Evolutionary conservation across 2,113 vertebrate species (phyloP).

Genomic region (Thamnophis sirtalis): DNA sequence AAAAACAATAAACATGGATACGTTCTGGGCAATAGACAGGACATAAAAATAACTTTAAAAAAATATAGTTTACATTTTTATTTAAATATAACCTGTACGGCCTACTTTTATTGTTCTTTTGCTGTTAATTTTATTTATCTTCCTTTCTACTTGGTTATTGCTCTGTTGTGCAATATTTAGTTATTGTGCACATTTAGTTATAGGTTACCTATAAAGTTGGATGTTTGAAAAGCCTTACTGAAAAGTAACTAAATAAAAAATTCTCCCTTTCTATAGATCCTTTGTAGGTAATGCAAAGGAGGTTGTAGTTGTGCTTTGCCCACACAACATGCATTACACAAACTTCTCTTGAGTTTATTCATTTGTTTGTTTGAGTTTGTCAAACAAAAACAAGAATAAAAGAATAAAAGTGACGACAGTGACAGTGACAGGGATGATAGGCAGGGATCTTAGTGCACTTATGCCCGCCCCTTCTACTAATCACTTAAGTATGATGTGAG

Average conservation of each 20-base stretch:
- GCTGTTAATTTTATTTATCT: neutral
- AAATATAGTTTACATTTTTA: neutral
- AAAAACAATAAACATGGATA: neutral
- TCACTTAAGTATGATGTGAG: too few relatives aligned
- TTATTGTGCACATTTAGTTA: too few relatives aligned
- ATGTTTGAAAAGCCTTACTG: neutral
- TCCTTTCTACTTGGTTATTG: neutral
- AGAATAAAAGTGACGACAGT: too few relatives aligned
- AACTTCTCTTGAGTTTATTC: neutral
- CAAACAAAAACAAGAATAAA: too few relatives aligned
- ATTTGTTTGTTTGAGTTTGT: too few relatives aligned
- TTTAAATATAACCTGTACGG: neutral
- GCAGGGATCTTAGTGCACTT: too few relatives aligned
- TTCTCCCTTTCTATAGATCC: neutral
- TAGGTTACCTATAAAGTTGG: neutral
- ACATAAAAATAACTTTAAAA: neutral
- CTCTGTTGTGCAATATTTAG: neutral
- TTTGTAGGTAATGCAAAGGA: neutral
- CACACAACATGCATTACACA: neutral
- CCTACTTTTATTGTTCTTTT: neutral
- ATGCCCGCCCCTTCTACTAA: too few relatives aligned
- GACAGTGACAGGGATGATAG: too few relatives aligned
- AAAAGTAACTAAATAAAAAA: neutral
- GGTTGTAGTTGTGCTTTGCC: neutral
- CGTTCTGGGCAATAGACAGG: neutral